phyloP scores from a whole-genome alignment of 2,888 invertebrate genomes.

The Salticus scenicus region DNA sequence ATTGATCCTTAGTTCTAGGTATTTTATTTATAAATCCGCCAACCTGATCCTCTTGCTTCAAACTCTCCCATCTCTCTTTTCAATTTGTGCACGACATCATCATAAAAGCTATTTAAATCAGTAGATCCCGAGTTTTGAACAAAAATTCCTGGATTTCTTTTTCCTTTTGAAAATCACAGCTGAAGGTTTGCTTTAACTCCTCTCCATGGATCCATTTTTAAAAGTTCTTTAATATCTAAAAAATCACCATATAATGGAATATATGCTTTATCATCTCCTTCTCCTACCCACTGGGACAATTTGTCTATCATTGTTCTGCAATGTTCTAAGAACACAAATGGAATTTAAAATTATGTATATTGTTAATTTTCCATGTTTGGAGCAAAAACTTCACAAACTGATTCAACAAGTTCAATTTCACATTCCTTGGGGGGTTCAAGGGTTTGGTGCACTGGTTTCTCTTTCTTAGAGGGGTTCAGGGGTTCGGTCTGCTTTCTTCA shows the following conservation, averaged over 20 bases:
- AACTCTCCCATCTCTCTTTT: conserved; percentile 20
- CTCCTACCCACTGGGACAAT: background rate
- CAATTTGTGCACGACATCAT: conserved; percentile 10
- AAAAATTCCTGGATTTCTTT: background rate
- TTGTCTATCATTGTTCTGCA: conserved; percentile 1
- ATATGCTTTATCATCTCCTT: too few relatives aligned
- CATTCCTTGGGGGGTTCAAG: background rate
- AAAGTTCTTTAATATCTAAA: too few relatives aligned
- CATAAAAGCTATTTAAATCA: background rate
- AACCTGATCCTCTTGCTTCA: conserved; percentile 1
- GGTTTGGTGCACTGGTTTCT: too few relatives aligned
- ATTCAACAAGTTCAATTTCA: conserved; percentile 17
- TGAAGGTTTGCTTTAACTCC: conserved; percentile 13
- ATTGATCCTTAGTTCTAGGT: conserved; percentile 6
- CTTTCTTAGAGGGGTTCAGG: background rate
- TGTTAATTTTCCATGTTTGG: conserved; percentile 15
- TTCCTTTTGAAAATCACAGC: conserved; percentile 4
- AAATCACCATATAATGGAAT: too few relatives aligned
- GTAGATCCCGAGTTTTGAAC: background rate
- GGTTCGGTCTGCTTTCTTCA: too few relatives aligned
- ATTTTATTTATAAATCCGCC: background rate
- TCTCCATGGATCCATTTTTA: background rate
- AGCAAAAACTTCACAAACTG: background rate
- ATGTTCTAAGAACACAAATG: background rate
- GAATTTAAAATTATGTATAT: background rate